These are phyloP conservation scores for Nomada hirtipes DNA, from an alignment of 2,888 invertebrate genomes.

Conservation along the genomic window DNA sequence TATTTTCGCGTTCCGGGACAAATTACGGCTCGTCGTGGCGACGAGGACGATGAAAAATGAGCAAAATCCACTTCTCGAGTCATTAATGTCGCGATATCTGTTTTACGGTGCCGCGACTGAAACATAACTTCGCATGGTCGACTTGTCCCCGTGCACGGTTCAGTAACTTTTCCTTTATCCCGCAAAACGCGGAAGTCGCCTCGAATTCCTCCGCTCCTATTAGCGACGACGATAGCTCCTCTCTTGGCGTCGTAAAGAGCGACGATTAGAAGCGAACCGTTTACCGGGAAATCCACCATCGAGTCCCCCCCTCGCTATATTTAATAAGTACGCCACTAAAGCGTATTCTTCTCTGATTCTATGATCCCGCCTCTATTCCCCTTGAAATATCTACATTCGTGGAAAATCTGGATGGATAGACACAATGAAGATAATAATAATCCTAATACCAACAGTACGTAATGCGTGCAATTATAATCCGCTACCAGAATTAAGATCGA, in stretches of 20 bases:
- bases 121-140: constrained; percentile 68
- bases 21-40: constrained; percentile 54
- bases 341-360: background rate
- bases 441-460: too few relatives aligned
- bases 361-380: too few relatives aligned
- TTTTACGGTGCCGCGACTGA: constrained; percentile 66
- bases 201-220: constrained; percentile 64
- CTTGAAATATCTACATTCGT: too few relatives aligned
- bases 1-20: constrained; percentile 28
- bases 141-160: constrained; percentile 65
- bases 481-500: too few relatives aligned
- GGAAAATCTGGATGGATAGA: too few relatives aligned
- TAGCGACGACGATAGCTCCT: constrained; percentile 57
- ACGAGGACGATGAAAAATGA: constrained; percentile 69
- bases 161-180: constrained; percentile 69
- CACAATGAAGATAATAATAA: too few relatives aligned
- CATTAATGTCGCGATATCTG: constrained; percentile 62
- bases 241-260: constrained; percentile 64
- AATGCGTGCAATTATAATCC: too few relatives aligned
- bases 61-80: constrained; percentile 71
- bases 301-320: constrained; percentile 12
- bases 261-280: constrained; percentile 61
- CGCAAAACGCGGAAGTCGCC: constrained; percentile 69
- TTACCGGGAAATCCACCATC: constrained; percentile 32
- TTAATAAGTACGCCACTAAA: constrained; percentile 10